Percentiles rank a stretch among this genome's conserved stretches.
These are phyloP conservation scores for Nyctibius bracteatus DNA, from an alignment of 2,113 vertebrate genomes.

Conservation along the genomic window DNA sequence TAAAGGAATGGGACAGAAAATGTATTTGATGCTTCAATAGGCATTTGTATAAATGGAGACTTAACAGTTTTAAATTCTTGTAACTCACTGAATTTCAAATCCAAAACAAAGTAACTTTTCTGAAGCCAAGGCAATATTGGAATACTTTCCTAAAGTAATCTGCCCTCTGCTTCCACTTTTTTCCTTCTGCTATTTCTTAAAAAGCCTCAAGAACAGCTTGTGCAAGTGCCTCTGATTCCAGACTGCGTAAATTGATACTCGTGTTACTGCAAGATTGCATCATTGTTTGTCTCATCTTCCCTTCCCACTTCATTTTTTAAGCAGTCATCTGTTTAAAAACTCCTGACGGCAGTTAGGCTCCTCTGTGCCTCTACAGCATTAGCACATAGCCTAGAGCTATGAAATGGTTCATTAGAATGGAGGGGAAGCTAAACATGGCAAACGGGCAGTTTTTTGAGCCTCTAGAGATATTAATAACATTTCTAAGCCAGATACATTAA, in stretches of 20 bases:
- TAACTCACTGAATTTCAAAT: background rate
- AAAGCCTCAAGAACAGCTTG: background rate
- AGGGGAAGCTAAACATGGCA: background rate
- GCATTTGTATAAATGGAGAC: background rate
- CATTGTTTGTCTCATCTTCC: background rate
- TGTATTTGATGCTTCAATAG: background rate
- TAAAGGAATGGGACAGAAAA: background rate
- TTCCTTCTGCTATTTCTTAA: background rate
- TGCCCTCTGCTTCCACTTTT: background rate
- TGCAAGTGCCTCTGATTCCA: background rate
- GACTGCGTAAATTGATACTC: background rate
- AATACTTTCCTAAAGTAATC: background rate
- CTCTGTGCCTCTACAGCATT: background rate
- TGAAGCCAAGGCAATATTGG: background rate
- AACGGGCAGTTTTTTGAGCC: background rate
- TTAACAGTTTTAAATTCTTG: background rate
- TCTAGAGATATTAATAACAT: background rate
- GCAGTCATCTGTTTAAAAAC: slow-evolving; percentile 6
- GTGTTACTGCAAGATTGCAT: background rate
- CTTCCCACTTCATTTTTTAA: background rate
- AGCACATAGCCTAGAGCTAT: slow-evolving; percentile 10
- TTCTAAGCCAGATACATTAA: background rate
- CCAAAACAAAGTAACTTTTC: background rate
- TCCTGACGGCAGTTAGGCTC: background rate
- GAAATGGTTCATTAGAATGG: background rate